A percentile compares a stretch with the other conserved stretches of the same genome.
phyloP scores from a whole-genome alignment of 2,888 invertebrate genomes.

The Hyles lineata region DNA sequence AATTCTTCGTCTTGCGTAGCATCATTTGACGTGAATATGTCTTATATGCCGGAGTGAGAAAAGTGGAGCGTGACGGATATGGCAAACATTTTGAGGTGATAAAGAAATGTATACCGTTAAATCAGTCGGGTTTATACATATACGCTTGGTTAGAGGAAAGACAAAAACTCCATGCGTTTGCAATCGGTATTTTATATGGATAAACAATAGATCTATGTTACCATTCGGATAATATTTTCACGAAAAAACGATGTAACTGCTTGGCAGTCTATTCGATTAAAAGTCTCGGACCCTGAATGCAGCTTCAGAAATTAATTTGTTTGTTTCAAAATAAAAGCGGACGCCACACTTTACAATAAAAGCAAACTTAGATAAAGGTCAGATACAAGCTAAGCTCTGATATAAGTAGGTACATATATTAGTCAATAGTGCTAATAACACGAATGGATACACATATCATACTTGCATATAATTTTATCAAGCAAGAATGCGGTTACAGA shows the following conservation, averaged over 20 bases:
- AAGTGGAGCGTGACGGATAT: constrained; percentile 28
- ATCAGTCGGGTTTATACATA: neutral
- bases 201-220: neutral
- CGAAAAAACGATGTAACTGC: neutral
- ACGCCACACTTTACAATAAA: neutral
- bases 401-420: neutral
- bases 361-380: neutral
- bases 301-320: neutral
- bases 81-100: neutral
- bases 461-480: constrained; percentile 1
- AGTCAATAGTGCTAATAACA: neutral
- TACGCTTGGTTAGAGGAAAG: neutral
- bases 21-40: neutral
- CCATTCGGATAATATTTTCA: neutral
- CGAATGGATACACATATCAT: neutral
- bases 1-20: neutral
- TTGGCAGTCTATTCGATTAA: neutral
- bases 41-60: constrained; percentile 5
- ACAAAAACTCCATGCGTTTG: neutral
- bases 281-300: neutral
- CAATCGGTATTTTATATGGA: neutral
- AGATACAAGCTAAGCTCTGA: neutral
- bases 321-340: neutral
- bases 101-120: neutral
- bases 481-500: neutral